Percentiles rank a stretch among this genome's conserved stretches.
Evolutionary conservation across 2,797 vertebrate species (phyloP).

Genomic region (Esox masquinongy): DNA sequence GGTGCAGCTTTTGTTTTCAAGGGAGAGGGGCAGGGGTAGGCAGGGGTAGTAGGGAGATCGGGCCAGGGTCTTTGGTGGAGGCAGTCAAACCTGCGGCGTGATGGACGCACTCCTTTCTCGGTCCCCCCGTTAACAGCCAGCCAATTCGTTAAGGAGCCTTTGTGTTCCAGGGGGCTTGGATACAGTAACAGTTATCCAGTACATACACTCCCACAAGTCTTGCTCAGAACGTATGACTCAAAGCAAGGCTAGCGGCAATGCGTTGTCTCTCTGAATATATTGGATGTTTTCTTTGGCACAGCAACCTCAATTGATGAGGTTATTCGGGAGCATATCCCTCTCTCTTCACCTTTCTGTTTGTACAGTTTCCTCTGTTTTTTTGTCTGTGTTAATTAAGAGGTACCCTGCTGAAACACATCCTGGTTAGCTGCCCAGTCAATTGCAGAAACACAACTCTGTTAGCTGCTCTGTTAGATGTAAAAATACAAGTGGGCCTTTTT

Average conservation of each 20-base stretch:
- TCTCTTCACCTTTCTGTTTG: not conserved
- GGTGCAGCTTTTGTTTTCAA: conserved; percentile 70
- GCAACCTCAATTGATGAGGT: not conserved
- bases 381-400: not conserved
- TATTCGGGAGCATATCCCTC: not conserved
- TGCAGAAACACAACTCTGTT: not conserved
- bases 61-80: conserved; percentile 35
- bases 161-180: not conserved
- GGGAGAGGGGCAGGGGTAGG: conserved; percentile 4
- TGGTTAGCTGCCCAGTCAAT: not conserved
- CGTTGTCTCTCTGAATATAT: not conserved
- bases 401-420: not conserved
- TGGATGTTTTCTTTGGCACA: not conserved
- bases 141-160: not conserved
- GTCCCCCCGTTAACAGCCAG: not conserved
- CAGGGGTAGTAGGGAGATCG: conserved; percentile 37
- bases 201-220: not conserved
- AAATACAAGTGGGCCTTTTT: too few species aligned
- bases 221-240: not conserved
- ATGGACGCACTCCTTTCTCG: conserved; percentile 1
- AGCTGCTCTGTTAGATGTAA: too few species aligned
- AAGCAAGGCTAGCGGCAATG: not conserved
- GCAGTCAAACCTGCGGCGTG: too few species aligned
- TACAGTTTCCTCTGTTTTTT: not conserved
- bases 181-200: conserved; percentile 2